phyloP scores from a whole-genome alignment of 2,888 invertebrate genomes.

The Melanostoma scalare region DNA sequence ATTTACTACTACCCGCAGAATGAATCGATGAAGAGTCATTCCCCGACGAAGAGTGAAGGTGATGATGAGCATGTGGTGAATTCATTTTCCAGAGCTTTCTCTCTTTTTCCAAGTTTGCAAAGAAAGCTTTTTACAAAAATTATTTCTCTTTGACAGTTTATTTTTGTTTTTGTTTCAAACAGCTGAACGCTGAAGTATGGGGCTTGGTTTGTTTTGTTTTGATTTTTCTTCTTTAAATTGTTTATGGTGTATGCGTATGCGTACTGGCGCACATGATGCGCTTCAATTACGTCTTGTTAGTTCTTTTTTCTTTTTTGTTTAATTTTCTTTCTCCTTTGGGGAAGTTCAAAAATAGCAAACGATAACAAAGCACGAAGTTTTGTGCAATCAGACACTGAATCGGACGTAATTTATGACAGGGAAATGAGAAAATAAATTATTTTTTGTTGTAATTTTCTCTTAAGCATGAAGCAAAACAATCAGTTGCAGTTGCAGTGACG shows the following conservation, averaged over 20 bases:
- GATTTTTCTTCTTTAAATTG: constrained; percentile 17
- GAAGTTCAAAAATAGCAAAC: constrained; percentile 51
- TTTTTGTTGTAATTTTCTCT: constrained; percentile 12
- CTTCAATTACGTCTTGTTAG: constrained; percentile 40
- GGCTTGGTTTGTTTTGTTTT: constrained; percentile 23
- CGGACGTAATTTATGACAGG: constrained; percentile 66
- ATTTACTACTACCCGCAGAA: constrained; percentile 75
- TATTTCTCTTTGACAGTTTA: constrained; percentile 35
- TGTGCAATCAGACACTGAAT: constrained; percentile 67
- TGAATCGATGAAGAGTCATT: constrained; percentile 52
- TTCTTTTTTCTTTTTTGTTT: constrained; percentile 19
- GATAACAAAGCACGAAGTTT: constrained; percentile 63
- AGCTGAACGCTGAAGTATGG: constrained; percentile 10
- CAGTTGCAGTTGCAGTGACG: constrained; percentile 15
- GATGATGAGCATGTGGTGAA: constrained; percentile 62
- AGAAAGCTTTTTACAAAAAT: constrained; percentile 29
- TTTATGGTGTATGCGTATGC: constrained; percentile 61
- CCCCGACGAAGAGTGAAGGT: constrained; percentile 45
- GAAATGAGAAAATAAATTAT: constrained; percentile 30
- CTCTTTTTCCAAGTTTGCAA: constrained; percentile 12
- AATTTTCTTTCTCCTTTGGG: constrained; percentile 31
- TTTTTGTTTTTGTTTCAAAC: constrained; percentile 20
- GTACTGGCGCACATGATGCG: constrained; percentile 65
- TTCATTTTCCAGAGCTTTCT: constrained; percentile 58
- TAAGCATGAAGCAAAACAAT: constrained; percentile 13